Evolutionary conservation across 2,113 vertebrate genomes (phyloP), one percentile per base, ranked within the genome.

Genomic region (Heterotis niloticus): DNA sequence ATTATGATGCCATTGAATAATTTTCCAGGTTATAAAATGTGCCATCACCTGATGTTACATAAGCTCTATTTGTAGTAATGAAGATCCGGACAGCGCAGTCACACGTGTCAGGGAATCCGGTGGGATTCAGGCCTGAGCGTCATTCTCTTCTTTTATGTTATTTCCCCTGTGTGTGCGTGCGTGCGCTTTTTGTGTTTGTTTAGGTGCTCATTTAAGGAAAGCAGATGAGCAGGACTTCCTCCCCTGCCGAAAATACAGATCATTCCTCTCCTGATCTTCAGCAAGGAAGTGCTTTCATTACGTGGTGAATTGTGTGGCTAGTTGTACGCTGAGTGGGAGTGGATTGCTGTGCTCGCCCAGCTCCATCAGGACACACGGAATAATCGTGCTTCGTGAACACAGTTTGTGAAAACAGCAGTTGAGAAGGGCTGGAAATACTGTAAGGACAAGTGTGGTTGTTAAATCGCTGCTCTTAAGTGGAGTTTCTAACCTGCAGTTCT

Each of bases 311-410:
- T 54, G 71, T 26, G 12, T 13, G 16, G 54, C n/a, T 56, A 74
- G 57, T 64, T 67, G 75, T 26, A 62, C 17, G 75, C 52, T 44
- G 57, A 74, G 14, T 10, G 51, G 0, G 14, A 54, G 5, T 7
- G 54, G 54, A 28, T 17, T 51, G 14, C 23, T 51, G 11, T 59
- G 24, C 57, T 54, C 71, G 54, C 54, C 54, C 10, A 54, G 52
- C 54, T 7, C 71, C 54, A 51, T 5, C 71, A 74, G 52, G 17
- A 74, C 23, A n/a, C 54, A 24, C 54, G 11, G 60, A 66, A 68
- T 59, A 75, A 76, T 67, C 60, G 52, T 34, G 54, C 23, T 52
- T 57, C 23, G 7, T 66, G 72, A 80, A 80, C 23, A 65, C n/a
- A 67, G 69, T 76, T 69, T 57, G 57, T 14, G 54, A 44, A 44